Evolutionary conservation across 2,113 vertebrate genomes (phyloP).

Genomic region (Pimephales promelas): DNA sequence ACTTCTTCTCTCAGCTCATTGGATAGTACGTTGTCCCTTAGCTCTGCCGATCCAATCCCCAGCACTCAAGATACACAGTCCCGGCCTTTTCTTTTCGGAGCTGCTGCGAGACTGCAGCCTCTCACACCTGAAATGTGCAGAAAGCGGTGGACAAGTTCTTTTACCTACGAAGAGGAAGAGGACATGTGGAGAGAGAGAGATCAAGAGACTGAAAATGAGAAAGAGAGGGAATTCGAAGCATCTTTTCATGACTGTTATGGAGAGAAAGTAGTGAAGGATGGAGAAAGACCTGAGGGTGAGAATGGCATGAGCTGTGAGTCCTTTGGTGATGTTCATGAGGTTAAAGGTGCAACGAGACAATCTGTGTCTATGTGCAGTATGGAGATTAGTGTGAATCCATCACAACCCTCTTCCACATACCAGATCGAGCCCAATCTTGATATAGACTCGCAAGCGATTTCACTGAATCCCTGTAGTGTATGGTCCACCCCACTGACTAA

Average conservation of each 20-base stretch:
- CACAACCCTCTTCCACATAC: background rate
- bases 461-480: background rate
- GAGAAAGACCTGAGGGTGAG: background rate
- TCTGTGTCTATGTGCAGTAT: background rate
- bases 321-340: background rate
- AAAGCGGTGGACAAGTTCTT: constrained; percentile 67
- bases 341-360: background rate
- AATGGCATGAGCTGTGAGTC: background rate
- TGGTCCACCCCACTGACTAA: background rate
- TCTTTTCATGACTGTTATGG: background rate
- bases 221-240: constrained; percentile 39
- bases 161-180: constrained; percentile 59
- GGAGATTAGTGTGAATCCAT: background rate
- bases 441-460: background rate
- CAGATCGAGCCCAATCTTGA: background rate
- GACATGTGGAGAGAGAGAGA: constrained; percentile 25
- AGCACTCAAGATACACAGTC: constrained; percentile 65
- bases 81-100: constrained; percentile 72
- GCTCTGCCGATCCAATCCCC: constrained; percentile 73
- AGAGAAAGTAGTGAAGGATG: background rate
- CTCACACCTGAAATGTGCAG: constrained; percentile 66
- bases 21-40: constrained; percentile 77
- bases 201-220: constrained; percentile 49
- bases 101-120: constrained; percentile 66
- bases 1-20: constrained; percentile 80